phyloP scores from a whole-genome alignment of 2,113 vertebrate genomes.

The Chionodraco myersi region DNA sequence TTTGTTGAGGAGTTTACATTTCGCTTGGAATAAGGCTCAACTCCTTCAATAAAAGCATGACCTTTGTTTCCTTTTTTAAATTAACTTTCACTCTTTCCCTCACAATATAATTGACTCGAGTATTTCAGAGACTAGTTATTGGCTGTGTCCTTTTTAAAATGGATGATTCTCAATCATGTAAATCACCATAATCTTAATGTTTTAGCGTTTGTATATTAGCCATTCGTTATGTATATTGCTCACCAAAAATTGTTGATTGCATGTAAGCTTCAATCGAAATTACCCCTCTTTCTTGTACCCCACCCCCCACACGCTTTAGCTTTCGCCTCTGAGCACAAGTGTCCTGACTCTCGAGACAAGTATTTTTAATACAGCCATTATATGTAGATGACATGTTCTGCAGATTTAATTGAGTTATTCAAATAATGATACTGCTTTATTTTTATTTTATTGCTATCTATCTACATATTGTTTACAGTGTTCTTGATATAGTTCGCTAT shows the following conservation, averaged over 20 bases:
- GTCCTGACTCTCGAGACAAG: background rate
- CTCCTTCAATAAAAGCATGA: background rate
- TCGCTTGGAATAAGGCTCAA: background rate
- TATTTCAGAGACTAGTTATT: background rate
- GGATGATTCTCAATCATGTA: background rate
- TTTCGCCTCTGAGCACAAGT: background rate
- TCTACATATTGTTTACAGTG: no score
- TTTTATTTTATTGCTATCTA: no score
- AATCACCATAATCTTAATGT: background rate
- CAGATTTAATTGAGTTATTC: background rate
- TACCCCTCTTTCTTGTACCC: background rate
- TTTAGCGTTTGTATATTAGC: constrained; percentile 69
- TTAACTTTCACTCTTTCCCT: background rate
- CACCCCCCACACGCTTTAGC: constrained; percentile 3
- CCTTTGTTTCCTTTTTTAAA: no score
- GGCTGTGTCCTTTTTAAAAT: background rate
- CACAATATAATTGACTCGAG: background rate
- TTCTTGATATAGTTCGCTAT: no score
- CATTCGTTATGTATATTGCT: constrained; percentile 72
- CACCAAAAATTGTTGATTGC: constrained; percentile 74
- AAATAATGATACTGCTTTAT: no score
- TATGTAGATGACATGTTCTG: background rate
- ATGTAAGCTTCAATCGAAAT: constrained; percentile 61
- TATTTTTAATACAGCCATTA: background rate
- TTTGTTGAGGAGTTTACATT: background rate